Conservation (phyloP, 2,888 invertebrate species). For the Brachyptera risi region DNA sequence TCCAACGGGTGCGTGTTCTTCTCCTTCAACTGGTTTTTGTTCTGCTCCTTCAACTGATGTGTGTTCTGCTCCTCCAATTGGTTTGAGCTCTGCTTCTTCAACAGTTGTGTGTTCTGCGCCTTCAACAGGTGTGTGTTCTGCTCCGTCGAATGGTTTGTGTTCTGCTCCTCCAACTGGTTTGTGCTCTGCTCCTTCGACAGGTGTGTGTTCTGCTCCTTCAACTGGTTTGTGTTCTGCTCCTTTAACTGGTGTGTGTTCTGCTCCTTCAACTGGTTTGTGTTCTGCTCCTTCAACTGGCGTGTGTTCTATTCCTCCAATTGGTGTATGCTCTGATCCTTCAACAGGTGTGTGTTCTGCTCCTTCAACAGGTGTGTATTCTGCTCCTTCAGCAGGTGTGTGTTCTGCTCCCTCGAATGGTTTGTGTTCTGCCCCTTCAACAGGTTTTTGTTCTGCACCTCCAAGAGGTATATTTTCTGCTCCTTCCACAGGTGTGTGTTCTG, state of each 20-base stretch:
- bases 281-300: conserved; percentile 26
- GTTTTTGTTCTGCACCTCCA: too few relatives aligned
- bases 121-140: conserved; percentile 7
- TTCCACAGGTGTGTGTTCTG: conserved; percentile 16
- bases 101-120: not conserved
- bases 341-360: conserved; percentile 10
- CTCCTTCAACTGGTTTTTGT: conserved; percentile 26
- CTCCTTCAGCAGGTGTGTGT: too few relatives aligned
- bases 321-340: conserved; percentile 25
- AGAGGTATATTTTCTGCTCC: too few relatives aligned
- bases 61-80: too few relatives aligned
- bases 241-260: conserved; percentile 30
- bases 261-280: conserved; percentile 27
- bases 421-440: too few relatives aligned
- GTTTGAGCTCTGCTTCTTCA: too few relatives aligned
- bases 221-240: conserved; percentile 34
- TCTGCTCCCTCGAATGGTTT: too few relatives aligned
- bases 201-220: conserved; percentile 19
- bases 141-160: conserved; percentile 16
- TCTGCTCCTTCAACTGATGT: too few relatives aligned
- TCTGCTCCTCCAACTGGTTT: conserved; percentile 24
- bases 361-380: too few relatives aligned
- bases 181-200: not conserved
- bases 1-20: conserved; percentile 18
- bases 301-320: conserved; percentile 28